phyloP scores from a whole-genome alignment of 23 tunicate species.

The Oikopleura dioica region DNA sequence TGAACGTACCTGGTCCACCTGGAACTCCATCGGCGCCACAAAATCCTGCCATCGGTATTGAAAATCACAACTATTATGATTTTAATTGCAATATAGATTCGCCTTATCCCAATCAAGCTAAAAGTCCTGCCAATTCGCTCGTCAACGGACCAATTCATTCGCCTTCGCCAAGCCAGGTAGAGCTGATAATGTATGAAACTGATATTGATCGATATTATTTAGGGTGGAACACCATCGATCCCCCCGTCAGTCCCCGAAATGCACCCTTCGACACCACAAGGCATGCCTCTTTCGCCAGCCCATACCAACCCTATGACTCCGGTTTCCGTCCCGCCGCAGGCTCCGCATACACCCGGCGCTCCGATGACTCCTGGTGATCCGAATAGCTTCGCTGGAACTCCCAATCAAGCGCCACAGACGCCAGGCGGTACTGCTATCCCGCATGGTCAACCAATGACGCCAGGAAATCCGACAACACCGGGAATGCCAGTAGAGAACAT shows the following conservation, averaged over 20 bases:
- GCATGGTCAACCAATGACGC: background rate
- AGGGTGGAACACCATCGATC: background rate
- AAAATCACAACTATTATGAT: too few relatives aligned
- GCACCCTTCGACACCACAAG: slow-evolving; percentile 3
- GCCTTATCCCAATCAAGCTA: slow-evolving; percentile 13
- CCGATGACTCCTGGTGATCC: slow-evolving; percentile 10
- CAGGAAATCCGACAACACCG: slow-evolving; percentile 8
- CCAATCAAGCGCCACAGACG: background rate
- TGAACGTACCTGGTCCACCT: too few relatives aligned
- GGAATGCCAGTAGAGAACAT: background rate
- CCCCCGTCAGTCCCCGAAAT: background rate
- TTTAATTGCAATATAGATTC: background rate
- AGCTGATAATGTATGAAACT: too few relatives aligned
- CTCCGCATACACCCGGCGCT: background rate
- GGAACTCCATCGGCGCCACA: too few relatives aligned
- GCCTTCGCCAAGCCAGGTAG: slow-evolving; percentile 10
- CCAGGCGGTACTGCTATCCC: background rate
- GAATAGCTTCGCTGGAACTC: background rate
- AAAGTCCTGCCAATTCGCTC: slow-evolving; percentile 1
- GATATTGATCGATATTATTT: too few relatives aligned
- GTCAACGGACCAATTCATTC: background rate
- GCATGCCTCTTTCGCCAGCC: background rate
- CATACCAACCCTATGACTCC: slow-evolving; percentile 5
- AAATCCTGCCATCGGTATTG: too few relatives aligned
- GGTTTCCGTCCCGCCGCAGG: background rate